Evolutionary conservation across 1,140 invertebrate species (phyloP), one percentile per base, ranked within the genome.

Genomic region (Eupeodes corollae): DNA sequence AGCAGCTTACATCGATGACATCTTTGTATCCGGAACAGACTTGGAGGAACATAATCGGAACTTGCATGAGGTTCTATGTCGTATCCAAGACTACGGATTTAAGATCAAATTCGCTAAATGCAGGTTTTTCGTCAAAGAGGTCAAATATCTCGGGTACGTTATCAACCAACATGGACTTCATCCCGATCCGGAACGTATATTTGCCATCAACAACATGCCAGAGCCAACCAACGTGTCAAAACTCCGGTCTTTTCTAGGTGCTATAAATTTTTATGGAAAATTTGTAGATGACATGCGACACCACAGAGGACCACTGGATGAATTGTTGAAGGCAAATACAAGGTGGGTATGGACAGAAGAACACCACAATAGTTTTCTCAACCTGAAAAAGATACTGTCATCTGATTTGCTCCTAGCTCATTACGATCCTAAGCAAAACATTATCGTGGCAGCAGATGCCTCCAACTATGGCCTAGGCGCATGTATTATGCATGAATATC

Each of bases 111-210:
- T 35, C 15, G 32, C 42, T 19, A 48, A 48, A 43, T 48, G 40
- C 45, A 48, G 41, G 18, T 44, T 47, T 19, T 18, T 35, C 34
- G n/a, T 3, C 21, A 19, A n/a, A n/a, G n/a, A n/a, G n/a, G n/a
- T n/a, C 47, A 19, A 14, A 43, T 72, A 62, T 48, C 47, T 73
- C 26, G 69, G 69, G 10, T 59, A 56, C 56, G 41, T 61, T 11
- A 59, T 73, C 13, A 47, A 63, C 42, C 54, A 58, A 46, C 16
- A 63, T 8, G 68, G 67, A 1, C 47, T 70, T 45, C 52, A 52
- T 13, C 54, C 59, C 1, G 54, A 64, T 49, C 44, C 46, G 18
- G 50, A 53, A 1, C 71, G 69, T 54, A 47, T 69, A 9, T 34
- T 34, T 18, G 12, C 42, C 44, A 14, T 51, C 58, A 16, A 69